These are phyloP conservation scores for Bombus pascuorum DNA, from an alignment of 1,140 invertebrate species.

Conservation along the genomic window DNA sequence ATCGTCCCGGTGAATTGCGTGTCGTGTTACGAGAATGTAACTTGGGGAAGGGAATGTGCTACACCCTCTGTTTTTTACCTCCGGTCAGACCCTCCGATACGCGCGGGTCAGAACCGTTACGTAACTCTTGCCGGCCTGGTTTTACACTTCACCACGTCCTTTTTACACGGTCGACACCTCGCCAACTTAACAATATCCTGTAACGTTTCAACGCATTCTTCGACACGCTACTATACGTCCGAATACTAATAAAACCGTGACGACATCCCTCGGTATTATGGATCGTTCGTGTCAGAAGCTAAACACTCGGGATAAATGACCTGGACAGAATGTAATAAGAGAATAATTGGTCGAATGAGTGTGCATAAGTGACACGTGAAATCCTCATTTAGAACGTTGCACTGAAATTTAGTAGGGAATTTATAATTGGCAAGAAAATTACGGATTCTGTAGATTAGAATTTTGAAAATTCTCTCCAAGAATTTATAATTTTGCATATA, in stretches of 20 bases:
- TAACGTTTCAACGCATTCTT: conserved; percentile 4
- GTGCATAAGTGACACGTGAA: background rate
- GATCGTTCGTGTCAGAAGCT: background rate
- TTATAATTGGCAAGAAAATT: background rate
- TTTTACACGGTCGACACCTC: background rate
- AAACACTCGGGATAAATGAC: background rate
- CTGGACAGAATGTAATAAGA: background rate
- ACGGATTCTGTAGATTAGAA: background rate
- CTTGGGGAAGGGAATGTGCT: background rate
- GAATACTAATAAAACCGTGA: conserved; percentile 2
- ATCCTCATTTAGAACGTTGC: background rate
- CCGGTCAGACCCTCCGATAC: conserved; percentile 3
- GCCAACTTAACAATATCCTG: background rate
- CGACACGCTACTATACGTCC: background rate
- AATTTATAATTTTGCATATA: background rate
- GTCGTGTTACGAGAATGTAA: background rate
- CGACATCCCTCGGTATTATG: background rate
- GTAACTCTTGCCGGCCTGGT: conserved; percentile 43
- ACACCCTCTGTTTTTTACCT: conserved; percentile 4
- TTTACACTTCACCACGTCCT: conserved; percentile 39
- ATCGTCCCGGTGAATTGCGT: conserved; percentile 35
- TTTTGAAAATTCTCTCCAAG: background rate
- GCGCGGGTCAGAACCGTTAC: conserved; percentile 33
- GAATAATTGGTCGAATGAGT: background rate
- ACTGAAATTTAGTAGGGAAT: too few relatives aligned